Conservation (phyloP, 64 coral and sea anemone species). For the Stichodactyla mertensii region DNA sequence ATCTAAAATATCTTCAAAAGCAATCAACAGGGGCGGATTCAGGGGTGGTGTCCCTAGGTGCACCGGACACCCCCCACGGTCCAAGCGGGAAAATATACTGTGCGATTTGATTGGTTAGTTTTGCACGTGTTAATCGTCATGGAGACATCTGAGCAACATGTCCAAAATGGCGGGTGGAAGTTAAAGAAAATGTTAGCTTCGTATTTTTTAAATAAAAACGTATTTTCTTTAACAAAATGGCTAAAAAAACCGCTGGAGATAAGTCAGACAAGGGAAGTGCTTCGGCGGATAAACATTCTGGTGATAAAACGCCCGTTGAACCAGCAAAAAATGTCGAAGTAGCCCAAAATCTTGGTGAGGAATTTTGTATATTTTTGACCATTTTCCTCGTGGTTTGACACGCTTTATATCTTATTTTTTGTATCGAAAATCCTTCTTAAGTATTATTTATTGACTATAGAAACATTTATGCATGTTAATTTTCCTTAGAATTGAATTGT, state of each 20-base stretch:
- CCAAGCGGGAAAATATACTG: too few relatives aligned
- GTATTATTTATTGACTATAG: not conserved
- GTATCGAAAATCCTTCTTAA: not conserved
- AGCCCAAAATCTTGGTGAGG: conserved; percentile 56
- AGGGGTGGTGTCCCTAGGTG: too few relatives aligned
- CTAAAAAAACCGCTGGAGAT: conserved; percentile 65
- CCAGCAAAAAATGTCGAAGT: conserved; percentile 47
- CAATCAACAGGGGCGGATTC: too few relatives aligned
- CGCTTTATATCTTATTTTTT: not conserved
- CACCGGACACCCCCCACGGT: too few relatives aligned
- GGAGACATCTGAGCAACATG: not conserved
- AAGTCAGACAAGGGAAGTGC: conserved; percentile 62
- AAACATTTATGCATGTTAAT: not conserved
- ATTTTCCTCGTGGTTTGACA: not conserved
- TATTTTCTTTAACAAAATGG: conserved; percentile 44
- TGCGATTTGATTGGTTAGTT: not conserved
- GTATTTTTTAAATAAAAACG: not conserved
- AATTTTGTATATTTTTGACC: not conserved
- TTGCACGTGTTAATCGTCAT: conserved; percentile 3
- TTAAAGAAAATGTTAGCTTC: not conserved
- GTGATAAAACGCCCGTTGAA: conserved; percentile 85
- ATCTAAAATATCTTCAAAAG: too few relatives aligned
- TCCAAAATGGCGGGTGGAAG: conserved; percentile 63
- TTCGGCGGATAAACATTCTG: conserved; percentile 59
- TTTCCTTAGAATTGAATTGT: not conserved